These are phyloP conservation scores for Maconellicoccus hirsutus DNA, from an alignment of 1,140 invertebrate genomes.

Conservation along the genomic window DNA sequence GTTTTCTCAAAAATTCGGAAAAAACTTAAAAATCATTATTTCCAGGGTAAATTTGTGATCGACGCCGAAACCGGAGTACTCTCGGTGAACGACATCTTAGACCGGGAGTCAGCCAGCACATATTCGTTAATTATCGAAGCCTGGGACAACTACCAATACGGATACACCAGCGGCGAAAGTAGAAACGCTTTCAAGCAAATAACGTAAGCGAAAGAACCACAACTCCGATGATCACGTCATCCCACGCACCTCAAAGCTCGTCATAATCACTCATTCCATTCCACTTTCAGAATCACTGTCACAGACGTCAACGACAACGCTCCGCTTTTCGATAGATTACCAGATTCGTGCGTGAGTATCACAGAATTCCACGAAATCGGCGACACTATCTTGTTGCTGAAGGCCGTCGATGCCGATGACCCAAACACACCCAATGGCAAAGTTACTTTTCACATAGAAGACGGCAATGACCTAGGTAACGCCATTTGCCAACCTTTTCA, in stretches of 20 bases:
- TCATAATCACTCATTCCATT: no score
- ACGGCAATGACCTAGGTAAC: slow-evolving; percentile 60
- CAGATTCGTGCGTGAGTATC: slow-evolving; percentile 54
- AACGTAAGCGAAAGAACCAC: no score
- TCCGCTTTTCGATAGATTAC: slow-evolving; percentile 47
- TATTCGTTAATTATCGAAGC: slow-evolving; percentile 81
- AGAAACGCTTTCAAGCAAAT: slow-evolving; percentile 85
- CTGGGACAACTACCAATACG: slow-evolving; percentile 90
- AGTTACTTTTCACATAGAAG: slow-evolving; percentile 54
- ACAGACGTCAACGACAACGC: slow-evolving; percentile 77
- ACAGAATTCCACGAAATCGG: slow-evolving; percentile 79
- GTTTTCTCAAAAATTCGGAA: no score
- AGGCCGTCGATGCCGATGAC: slow-evolving; percentile 73
- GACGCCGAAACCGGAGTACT: slow-evolving; percentile 72
- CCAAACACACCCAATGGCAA: slow-evolving; percentile 62
- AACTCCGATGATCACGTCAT: no score
- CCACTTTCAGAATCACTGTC: slow-evolving; percentile 46
- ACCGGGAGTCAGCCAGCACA: slow-evolving; percentile 61
- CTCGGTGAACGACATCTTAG: slow-evolving; percentile 64
- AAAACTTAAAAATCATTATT: no score
- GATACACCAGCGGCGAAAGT: slow-evolving; percentile 77
- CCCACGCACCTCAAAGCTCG: no score
- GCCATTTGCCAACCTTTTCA: neutral
- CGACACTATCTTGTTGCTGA: slow-evolving; percentile 58
- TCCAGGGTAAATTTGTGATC: slow-evolving; percentile 66